Conservation (phyloP, 35 echinoderm and acorn worm genomes). For the Apostichopus japonicus region DNA sequence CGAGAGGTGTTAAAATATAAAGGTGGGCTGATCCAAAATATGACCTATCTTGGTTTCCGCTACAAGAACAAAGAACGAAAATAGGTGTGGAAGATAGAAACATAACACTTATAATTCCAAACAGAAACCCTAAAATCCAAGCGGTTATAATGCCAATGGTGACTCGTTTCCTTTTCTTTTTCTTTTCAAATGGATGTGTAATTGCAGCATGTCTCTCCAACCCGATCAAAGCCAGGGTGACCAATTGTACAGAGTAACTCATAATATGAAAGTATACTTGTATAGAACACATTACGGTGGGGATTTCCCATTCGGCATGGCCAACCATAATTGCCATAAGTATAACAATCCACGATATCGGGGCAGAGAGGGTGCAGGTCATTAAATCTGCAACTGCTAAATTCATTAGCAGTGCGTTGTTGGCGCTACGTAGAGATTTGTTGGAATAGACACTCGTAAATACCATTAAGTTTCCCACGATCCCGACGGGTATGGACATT, state of each 20-base stretch:
- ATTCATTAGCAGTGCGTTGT: slow-evolving; percentile 84
- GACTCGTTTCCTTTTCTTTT: slow-evolving; percentile 71
- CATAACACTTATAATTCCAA: slow-evolving; percentile 44
- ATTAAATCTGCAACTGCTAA: slow-evolving; percentile 76
- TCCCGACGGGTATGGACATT: slow-evolving; percentile 65
- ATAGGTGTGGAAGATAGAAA: slow-evolving; percentile 46
- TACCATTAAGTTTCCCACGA: slow-evolving; percentile 78
- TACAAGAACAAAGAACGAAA: slow-evolving; percentile 69
- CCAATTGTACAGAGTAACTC: slow-evolving; percentile 70
- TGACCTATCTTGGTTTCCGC: neutral
- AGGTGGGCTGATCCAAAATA: slow-evolving; percentile 53
- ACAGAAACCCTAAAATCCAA: slow-evolving; percentile 56
- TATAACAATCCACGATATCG: slow-evolving; percentile 58
- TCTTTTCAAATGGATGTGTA: slow-evolving; percentile 75
- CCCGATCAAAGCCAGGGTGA: slow-evolving; percentile 79
- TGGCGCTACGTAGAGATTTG: slow-evolving; percentile 66
- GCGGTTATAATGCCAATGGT: slow-evolving; percentile 56
- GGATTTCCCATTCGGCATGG: neutral
- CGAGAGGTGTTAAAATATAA: slow-evolving; percentile 67
- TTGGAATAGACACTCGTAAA: slow-evolving; percentile 78
- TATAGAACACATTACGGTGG: slow-evolving; percentile 43
- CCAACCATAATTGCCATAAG: neutral
- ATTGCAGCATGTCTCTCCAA: slow-evolving; percentile 84
- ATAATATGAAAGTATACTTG: slow-evolving; percentile 72
- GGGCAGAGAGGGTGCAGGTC: slow-evolving; percentile 56